Evolutionary conservation across 2,797 vertebrate species (phyloP).

Genomic region (Notolepis coatsorum): DNA sequence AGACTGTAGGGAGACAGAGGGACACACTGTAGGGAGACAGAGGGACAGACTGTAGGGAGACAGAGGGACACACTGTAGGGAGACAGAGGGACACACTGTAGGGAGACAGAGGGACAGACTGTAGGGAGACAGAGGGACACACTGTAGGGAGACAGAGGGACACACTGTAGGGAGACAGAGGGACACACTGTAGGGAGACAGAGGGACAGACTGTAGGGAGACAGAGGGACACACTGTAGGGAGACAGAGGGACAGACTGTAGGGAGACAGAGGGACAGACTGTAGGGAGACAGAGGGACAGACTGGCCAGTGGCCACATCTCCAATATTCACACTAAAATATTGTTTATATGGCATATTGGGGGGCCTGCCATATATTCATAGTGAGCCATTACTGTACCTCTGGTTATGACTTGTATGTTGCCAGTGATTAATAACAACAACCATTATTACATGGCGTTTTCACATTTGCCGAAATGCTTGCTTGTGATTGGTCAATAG

Average conservation of each 20-base stretch:
- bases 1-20: too few relatives aligned
- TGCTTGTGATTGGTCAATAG: too few relatives aligned
- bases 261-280: background rate
- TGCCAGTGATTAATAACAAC: constrained; percentile 68
- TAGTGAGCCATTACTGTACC: constrained; percentile 41
- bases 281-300: background rate
- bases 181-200: background rate
- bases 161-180: background rate
- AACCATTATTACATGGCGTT: too few relatives aligned
- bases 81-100: background rate
- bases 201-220: background rate
- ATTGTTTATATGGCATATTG: constrained; percentile 30
- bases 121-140: background rate
- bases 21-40: background rate
- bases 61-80: background rate
- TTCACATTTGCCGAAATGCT: too few relatives aligned
- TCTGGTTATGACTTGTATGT: constrained; percentile 42
- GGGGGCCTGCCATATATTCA: constrained; percentile 39
- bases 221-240: background rate
- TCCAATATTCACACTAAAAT: too few relatives aligned
- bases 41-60: constrained; percentile 1
- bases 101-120: too few relatives aligned
- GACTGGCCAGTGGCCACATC: background rate
- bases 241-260: background rate
- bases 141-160: too few relatives aligned